phyloP scores from a whole-genome alignment of 2,113 vertebrate species.

The Pipa parva region DNA sequence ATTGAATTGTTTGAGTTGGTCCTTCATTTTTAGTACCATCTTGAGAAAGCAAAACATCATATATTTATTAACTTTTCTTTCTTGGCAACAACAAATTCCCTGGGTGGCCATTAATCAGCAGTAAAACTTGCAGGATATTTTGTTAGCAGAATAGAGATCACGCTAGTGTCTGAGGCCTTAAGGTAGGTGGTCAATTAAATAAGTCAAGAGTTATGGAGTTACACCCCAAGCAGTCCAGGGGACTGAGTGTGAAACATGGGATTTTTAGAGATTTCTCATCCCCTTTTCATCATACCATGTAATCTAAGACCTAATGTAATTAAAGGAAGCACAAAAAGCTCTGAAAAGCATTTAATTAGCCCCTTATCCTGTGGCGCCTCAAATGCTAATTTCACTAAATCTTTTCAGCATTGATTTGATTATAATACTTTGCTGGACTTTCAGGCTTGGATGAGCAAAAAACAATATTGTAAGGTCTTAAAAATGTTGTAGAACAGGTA shows the following conservation, averaged over 20 bases:
- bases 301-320: constrained; percentile 21
- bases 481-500: background rate
- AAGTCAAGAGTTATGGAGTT: background rate
- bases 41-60: background rate
- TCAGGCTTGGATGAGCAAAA: background rate
- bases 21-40: background rate
- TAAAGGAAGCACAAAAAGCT: constrained; percentile 9
- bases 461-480: background rate
- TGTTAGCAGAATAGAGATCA: background rate
- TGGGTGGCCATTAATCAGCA: constrained; percentile 2
- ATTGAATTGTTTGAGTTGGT: no score
- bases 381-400: constrained; percentile 20
- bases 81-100: background rate
- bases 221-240: background rate
- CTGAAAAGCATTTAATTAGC: constrained; percentile 23
- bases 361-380: constrained; percentile 15
- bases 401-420: constrained; percentile 8
- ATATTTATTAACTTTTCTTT: background rate
- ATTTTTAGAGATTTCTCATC: background rate
- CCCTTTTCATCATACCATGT: background rate
- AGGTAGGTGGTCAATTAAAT: constrained; percentile 26
- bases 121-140: background rate
- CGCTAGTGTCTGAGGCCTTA: background rate
- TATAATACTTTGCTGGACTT: constrained; percentile 6
- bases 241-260: background rate